Evolutionary conservation across 2,113 vertebrate genomes (phyloP).

Genomic region (Turnix velox): DNA sequence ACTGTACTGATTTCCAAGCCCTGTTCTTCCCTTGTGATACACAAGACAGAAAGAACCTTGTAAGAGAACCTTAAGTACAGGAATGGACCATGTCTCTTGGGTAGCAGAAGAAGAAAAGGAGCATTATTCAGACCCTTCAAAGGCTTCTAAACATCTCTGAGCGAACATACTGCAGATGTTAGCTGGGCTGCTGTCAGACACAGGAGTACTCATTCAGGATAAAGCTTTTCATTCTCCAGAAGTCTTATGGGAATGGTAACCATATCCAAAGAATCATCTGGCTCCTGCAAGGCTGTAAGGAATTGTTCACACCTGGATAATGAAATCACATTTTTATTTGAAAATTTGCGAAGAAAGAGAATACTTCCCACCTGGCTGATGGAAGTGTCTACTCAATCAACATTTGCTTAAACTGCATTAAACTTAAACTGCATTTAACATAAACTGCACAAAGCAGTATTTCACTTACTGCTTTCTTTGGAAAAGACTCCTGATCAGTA

Average conservation of each 20-base stretch:
- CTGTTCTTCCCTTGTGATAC: neutral
- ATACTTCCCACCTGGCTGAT: neutral
- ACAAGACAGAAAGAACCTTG: neutral
- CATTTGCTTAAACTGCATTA: neutral
- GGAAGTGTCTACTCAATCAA: neutral
- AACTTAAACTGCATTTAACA: neutral
- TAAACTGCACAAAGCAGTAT: neutral
- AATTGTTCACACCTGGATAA: neutral
- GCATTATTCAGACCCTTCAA: neutral
- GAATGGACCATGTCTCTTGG: neutral
- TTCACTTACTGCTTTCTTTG: constrained; percentile 1
- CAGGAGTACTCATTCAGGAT: neutral
- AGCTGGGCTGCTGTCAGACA: neutral
- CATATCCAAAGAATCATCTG: neutral
- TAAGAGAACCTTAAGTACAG: constrained; percentile 11
- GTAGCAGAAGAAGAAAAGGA: neutral
- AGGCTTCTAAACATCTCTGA: neutral
- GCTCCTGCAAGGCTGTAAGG: neutral
- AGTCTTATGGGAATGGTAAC: neutral
- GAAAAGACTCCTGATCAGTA: neutral
- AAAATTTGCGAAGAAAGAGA: neutral
- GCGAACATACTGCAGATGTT: neutral
- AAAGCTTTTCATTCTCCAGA: neutral
- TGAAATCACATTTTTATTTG: neutral
- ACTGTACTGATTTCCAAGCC: neutral